phyloP scores from a whole-genome alignment of 2,888 invertebrate species.

The Sminthurides aquaticus region DNA sequence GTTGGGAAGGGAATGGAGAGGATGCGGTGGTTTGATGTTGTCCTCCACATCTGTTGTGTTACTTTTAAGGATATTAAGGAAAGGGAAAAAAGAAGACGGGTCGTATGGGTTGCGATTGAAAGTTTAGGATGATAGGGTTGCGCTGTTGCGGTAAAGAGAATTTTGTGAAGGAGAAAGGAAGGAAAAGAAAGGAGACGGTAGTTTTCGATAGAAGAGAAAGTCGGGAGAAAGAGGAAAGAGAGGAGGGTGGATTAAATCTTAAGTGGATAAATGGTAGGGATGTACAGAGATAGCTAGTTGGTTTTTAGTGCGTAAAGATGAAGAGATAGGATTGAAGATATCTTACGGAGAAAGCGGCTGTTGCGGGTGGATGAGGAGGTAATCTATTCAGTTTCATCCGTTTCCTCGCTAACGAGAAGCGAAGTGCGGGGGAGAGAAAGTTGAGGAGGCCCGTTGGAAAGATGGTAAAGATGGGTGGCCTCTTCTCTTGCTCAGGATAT shows the following conservation, averaged over 20 bases:
- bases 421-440: background rate
- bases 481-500: too few species aligned
- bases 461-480: too few species aligned
- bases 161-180: background rate
- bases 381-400: background rate
- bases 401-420: background rate
- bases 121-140: too few species aligned
- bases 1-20: too few species aligned
- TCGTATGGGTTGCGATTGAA: too few species aligned
- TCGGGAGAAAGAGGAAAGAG: background rate
- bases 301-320: background rate
- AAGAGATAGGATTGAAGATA: background rate
- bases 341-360: background rate
- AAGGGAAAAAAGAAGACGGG: background rate
- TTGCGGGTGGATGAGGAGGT: background rate
- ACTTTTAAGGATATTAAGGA: background rate
- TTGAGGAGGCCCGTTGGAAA: too few species aligned
- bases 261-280: background rate
- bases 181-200: background rate
- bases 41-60: background rate
- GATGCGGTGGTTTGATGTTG: background rate
- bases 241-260: constrained; percentile 3
- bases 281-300: background rate
- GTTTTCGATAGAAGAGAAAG: background rate
- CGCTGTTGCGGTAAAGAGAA: too few species aligned